A percentile compares a stretch with the other conserved stretches of the same genome.
phyloP scores from a whole-genome alignment of 1,140 invertebrate species.

The Adelges cooleyi region DNA sequence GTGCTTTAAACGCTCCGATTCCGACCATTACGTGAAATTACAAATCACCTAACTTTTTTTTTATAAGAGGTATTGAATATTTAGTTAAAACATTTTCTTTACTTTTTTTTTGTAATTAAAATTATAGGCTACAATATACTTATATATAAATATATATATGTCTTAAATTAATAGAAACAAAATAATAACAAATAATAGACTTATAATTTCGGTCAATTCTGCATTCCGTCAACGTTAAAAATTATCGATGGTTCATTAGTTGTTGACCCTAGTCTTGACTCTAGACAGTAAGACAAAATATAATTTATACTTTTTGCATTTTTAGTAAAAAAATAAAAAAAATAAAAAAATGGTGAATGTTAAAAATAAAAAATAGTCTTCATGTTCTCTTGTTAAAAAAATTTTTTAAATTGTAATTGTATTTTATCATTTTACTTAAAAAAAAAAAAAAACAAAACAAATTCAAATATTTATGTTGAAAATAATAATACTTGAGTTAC shows the following conservation, averaged over 20 bases:
- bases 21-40: constrained; percentile 26
- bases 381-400: background rate
- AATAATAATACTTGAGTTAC: constrained; percentile 21
- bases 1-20: constrained; percentile 41
- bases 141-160: too few species aligned
- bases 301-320: constrained; percentile 5
- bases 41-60: constrained; percentile 6
- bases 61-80: too few species aligned
- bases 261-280: constrained; percentile 4
- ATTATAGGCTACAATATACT: constrained; percentile 25
- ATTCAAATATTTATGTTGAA: constrained; percentile 14
- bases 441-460: constrained; percentile 8
- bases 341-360: constrained; percentile 2
- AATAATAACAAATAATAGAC: constrained; percentile 26
- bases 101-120: constrained; percentile 22
- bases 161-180: background rate
- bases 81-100: constrained; percentile 19
- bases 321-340: constrained; percentile 5
- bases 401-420: background rate
- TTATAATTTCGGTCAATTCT: constrained; percentile 6
- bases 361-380: constrained; percentile 4
- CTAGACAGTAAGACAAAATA: constrained; percentile 20
- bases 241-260: background rate
- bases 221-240: constrained; percentile 19
- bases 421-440: constrained; percentile 10